Conservation (phyloP, 2,113 vertebrate species). For the Bagarius yarrelli region DNA sequence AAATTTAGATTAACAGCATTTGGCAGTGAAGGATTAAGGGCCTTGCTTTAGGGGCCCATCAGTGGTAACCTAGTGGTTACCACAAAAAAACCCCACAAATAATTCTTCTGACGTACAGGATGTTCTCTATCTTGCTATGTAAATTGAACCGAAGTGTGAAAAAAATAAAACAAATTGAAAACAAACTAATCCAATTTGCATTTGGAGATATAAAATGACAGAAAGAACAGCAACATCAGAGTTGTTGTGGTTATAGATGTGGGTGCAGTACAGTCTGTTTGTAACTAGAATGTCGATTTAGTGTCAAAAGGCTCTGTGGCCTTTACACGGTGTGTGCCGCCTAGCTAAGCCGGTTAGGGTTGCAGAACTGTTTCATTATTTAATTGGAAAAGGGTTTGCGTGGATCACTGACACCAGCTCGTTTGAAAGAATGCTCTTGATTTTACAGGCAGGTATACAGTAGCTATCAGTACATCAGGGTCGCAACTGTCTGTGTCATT, state of each 20-base stretch:
- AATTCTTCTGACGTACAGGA: not conserved
- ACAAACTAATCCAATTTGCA: not conserved
- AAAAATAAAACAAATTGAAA: not conserved
- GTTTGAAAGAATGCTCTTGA: constrained; percentile 23
- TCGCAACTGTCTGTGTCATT: not conserved
- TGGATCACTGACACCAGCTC: constrained; percentile 49
- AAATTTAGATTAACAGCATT: too few relatives aligned
- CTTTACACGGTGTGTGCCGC: constrained; percentile 60
- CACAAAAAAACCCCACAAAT: not conserved
- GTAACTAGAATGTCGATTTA: constrained; percentile 8
- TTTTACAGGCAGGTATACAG: not conserved
- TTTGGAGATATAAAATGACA: not conserved
- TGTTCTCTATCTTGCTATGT: not conserved
- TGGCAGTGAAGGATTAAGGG: too few relatives aligned
- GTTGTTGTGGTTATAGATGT: not conserved
- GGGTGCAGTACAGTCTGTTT: not conserved
- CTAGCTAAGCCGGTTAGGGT: constrained; percentile 72
- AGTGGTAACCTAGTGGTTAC: too few relatives aligned
- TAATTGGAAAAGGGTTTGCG: constrained; percentile 72
- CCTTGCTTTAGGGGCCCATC: too few relatives aligned
- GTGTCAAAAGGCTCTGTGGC: constrained; percentile 33
- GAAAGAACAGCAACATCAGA: not conserved
- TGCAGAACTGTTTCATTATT: constrained; percentile 78
- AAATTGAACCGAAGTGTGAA: not conserved
- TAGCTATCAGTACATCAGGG: not conserved